Conservation (phyloP, 2,888 invertebrate species). For the Nomada goodeniana region DNA sequence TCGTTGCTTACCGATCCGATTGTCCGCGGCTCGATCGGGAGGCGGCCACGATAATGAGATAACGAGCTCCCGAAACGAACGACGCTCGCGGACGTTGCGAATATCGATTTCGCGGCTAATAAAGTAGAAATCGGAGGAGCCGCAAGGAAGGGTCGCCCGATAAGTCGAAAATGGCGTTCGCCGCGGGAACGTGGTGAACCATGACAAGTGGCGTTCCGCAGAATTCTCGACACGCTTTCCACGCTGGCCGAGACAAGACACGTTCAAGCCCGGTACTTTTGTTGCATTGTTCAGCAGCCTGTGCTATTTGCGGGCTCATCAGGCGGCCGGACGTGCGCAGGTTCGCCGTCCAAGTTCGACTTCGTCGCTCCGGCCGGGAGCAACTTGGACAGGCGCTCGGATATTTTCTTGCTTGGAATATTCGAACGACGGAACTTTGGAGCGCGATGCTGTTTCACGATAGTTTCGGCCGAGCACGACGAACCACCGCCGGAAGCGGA, state of each 20-base stretch:
- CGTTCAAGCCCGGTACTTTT: conserved; percentile 42
- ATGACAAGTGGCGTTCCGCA: conserved; percentile 34
- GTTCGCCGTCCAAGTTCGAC: conserved; percentile 8
- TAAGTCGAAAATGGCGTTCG: conserved; percentile 26
- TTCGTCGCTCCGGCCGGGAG: neutral
- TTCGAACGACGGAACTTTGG: neutral
- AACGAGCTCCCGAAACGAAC: neutral
- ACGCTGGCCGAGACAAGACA: conserved; percentile 20
- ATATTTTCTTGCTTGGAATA: neutral
- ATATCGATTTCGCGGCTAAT: no score
- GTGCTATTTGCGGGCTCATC: conserved; percentile 50
- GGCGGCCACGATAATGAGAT: neutral
- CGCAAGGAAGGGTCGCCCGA: conserved; percentile 29
- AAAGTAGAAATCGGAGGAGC: neutral
- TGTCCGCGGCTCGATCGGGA: conserved; percentile 24
- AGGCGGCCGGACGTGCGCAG: conserved; percentile 17
- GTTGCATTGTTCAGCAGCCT: conserved; percentile 50
- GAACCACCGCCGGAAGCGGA: conserved; percentile 63
- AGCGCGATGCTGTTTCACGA: no score
- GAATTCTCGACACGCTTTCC: conserved; percentile 55
- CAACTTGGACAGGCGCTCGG: neutral
- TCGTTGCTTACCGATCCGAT: conserved; percentile 53
- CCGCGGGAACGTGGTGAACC: conserved; percentile 46
- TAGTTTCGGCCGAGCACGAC: conserved; percentile 30
- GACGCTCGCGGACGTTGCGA: neutral